phyloP scores from a whole-genome alignment of 1,140 invertebrate genomes.

The Triops cancriformis region DNA sequence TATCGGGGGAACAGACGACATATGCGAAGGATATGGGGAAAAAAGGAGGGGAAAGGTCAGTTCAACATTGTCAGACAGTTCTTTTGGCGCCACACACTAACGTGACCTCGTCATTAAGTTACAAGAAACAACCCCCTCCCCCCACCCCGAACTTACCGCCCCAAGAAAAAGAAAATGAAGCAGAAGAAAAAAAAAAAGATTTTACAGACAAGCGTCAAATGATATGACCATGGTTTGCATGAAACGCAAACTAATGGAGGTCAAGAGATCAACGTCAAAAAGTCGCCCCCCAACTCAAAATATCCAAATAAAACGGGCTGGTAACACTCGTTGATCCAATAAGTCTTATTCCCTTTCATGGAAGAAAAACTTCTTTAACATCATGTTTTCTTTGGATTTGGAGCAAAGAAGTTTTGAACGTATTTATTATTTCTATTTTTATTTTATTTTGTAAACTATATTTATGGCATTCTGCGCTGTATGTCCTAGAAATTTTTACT shows the following conservation, averaged over 20 bases:
- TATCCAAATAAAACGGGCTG: neutral
- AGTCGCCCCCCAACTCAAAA: neutral
- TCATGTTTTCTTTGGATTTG: too few relatives aligned
- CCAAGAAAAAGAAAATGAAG: neutral
- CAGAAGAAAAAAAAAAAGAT: neutral
- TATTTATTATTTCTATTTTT: too few relatives aligned
- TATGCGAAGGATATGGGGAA: neutral
- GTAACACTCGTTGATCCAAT: neutral
- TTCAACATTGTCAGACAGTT: slow-evolving; percentile 14
- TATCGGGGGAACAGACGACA: neutral
- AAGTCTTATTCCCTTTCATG: neutral
- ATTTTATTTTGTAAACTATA: too few relatives aligned
- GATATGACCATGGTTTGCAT: neutral
- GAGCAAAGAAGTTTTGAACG: too few relatives aligned
- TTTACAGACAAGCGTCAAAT: neutral
- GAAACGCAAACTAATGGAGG: slow-evolving; percentile 1
- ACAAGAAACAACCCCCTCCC: neutral
- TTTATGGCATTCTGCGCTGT: too few relatives aligned
- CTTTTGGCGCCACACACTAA: neutral
- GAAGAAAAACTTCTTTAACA: too few relatives aligned
- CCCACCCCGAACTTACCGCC: too few relatives aligned
- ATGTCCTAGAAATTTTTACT: too few relatives aligned
- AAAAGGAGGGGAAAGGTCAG: neutral
- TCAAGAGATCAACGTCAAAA: neutral
- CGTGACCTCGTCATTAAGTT: slow-evolving; percentile 5